Percentiles rank a stretch among this genome's conserved stretches.
phyloP scores from a whole-genome alignment of 2,888 invertebrate genomes.

The Caenorhabditis sp. region DNA sequence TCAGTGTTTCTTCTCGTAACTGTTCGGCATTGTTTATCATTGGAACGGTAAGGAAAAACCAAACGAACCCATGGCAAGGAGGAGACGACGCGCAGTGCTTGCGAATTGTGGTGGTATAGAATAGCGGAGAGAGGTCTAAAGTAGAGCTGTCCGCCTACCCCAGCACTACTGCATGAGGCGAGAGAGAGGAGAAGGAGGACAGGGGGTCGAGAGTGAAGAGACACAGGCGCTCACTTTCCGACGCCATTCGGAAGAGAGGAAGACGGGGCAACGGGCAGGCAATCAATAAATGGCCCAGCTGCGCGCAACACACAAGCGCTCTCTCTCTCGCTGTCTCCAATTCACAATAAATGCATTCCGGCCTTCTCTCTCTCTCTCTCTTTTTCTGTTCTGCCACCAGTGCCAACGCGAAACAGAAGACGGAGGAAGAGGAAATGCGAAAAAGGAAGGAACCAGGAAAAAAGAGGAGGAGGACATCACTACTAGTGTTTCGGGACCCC shows the following conservation, averaged over 20 bases:
- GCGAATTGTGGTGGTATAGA: slow-evolving; percentile 69
- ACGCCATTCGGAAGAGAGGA: slow-evolving; percentile 24
- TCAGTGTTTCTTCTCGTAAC: not conserved
- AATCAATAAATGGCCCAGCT: slow-evolving; percentile 68
- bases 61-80: slow-evolving; percentile 70
- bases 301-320: slow-evolving; percentile 52
- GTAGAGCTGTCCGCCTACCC: slow-evolving; percentile 67
- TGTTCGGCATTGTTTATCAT: slow-evolving; percentile 34
- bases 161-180: slow-evolving; percentile 62
- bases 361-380: slow-evolving; percentile 24
- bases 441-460: slow-evolving; percentile 29
- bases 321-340: slow-evolving; percentile 52
- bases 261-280: slow-evolving; percentile 28
- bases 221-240: slow-evolving; percentile 19
- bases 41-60: slow-evolving; percentile 16
- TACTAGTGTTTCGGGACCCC: slow-evolving; percentile 44
- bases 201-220: slow-evolving; percentile 25
- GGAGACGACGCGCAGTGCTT: slow-evolving; percentile 65
- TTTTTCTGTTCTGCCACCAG: slow-evolving; percentile 20
- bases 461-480: slow-evolving; percentile 30
- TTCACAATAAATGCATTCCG: slow-evolving; percentile 62
- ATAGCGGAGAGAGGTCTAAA: slow-evolving; percentile 67
- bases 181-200: slow-evolving; percentile 40
- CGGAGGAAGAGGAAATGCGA: slow-evolving; percentile 40
- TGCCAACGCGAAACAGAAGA: slow-evolving; percentile 50